Percentiles rank a stretch among this genome's conserved stretches.
phyloP scores from a whole-genome alignment of 2,888 invertebrate genomes.

The Tenthredo distinguenda region DNA sequence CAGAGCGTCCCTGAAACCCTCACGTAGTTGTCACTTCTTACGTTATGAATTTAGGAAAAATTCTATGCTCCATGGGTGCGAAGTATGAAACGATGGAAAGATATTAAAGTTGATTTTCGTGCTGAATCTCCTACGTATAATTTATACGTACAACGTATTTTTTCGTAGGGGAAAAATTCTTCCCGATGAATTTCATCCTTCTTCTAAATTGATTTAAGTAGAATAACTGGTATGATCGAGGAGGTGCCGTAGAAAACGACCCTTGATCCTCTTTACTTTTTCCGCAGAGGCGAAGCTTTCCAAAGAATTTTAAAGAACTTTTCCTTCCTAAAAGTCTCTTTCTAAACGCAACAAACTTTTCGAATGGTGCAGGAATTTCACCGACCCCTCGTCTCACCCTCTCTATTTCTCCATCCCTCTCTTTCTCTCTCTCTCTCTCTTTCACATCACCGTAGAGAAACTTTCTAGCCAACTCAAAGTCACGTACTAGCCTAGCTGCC shows the following conservation, averaged over 20 bases:
- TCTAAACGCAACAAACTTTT: constrained; percentile 47
- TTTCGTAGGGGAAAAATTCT: no score
- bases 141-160: no score
- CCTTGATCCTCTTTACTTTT: constrained; percentile 33
- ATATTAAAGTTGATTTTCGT: background rate
- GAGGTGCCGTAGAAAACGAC: background rate
- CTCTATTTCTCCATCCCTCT: background rate
- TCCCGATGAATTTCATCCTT: background rate
- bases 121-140: no score
- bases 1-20: background rate
- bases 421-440: background rate
- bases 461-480: constrained; percentile 35
- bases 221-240: background rate
- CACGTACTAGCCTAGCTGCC: constrained; percentile 28
- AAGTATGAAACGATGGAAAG: background rate
- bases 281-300: background rate
- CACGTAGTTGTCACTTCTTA: background rate
- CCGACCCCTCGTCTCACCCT: background rate
- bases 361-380: background rate
- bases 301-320: constrained; percentile 41
- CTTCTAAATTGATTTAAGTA: background rate
- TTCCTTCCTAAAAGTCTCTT: constrained; percentile 30
- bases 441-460: background rate
- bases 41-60: background rate
- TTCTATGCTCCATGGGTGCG: background rate